Percentiles rank a stretch among this genome's conserved stretches.
phyloP scores from a whole-genome alignment of 1,140 invertebrate species.

The Drosophila erecta region DNA sequence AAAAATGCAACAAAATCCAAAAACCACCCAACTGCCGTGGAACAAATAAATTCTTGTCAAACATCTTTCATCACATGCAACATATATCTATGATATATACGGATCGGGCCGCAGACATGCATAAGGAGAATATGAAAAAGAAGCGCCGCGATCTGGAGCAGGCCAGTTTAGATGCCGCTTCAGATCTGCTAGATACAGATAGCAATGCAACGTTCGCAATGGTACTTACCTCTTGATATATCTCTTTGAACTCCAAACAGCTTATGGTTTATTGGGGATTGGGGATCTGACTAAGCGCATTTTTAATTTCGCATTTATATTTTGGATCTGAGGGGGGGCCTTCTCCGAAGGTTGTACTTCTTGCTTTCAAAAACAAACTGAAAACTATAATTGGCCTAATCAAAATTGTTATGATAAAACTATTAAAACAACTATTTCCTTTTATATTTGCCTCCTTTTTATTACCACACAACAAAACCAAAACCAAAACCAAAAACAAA shows the following conservation, averaged over 20 bases:
- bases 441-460: constrained; percentile 80
- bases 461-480: constrained; percentile 54
- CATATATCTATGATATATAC: constrained; percentile 77
- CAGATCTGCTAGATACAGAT: constrained; percentile 92
- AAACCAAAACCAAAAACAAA: constrained; percentile 46
- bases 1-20: constrained; percentile 35
- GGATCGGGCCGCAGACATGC: constrained; percentile 87
- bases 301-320: too few relatives aligned
- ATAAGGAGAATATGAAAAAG: constrained; percentile 96
- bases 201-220: constrained; percentile 93
- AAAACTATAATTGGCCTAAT: constrained; percentile 60
- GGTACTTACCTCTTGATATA: constrained; percentile 86
- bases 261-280: constrained; percentile 34
- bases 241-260: constrained; percentile 23
- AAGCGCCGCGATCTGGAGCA: constrained; percentile 94
- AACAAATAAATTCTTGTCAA: constrained; percentile 85
- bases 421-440: constrained; percentile 83
- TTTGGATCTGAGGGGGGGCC: not conserved
- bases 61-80: constrained; percentile 80
- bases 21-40: constrained; percentile 52
- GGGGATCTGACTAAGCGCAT: not conserved
- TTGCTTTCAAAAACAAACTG: constrained; percentile 18
- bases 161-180: constrained; percentile 92
- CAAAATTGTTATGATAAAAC: constrained; percentile 78
- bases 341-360: constrained; percentile 2